A percentile compares a stretch with the other conserved stretches of the same genome.
These are phyloP conservation scores for Monomorium pharaonis DNA, from an alignment of 1,140 invertebrate species.

Conservation along the genomic window DNA sequence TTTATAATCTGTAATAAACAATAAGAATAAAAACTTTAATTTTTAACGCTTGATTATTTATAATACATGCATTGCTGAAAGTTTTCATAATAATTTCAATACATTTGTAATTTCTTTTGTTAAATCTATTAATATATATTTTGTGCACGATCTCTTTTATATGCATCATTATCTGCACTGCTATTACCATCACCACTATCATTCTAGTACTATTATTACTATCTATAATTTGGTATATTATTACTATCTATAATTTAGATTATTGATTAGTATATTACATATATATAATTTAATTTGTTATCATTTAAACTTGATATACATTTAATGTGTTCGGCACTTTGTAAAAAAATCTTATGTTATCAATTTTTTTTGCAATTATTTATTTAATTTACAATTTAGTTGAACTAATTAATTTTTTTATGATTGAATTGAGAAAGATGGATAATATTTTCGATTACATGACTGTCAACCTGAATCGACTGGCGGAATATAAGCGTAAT, in stretches of 20 bases:
- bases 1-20: neutral
- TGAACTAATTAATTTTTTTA: neutral
- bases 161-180: too few species aligned
- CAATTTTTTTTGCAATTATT: neutral
- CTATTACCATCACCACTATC: too few species aligned
- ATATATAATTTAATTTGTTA: neutral
- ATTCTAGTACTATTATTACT: neutral
- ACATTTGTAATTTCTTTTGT: neutral
- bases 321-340: neutral
- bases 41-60: neutral
- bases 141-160: neutral
- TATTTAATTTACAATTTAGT: neutral
- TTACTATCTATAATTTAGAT: neutral
- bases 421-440: neutral
- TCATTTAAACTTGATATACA: neutral
- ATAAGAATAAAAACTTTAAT: neutral
- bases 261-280: neutral
- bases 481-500: slow-evolving; percentile 9
- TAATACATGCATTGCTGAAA: neutral
- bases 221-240: neutral
- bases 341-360: too few species aligned
- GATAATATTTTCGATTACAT: slow-evolving; percentile 17
- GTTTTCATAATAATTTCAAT: neutral
- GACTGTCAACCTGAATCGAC: slow-evolving; percentile 4
- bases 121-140: neutral